phyloP scores from a whole-genome alignment of 2,888 invertebrate genomes.

The Torymus texanus region DNA sequence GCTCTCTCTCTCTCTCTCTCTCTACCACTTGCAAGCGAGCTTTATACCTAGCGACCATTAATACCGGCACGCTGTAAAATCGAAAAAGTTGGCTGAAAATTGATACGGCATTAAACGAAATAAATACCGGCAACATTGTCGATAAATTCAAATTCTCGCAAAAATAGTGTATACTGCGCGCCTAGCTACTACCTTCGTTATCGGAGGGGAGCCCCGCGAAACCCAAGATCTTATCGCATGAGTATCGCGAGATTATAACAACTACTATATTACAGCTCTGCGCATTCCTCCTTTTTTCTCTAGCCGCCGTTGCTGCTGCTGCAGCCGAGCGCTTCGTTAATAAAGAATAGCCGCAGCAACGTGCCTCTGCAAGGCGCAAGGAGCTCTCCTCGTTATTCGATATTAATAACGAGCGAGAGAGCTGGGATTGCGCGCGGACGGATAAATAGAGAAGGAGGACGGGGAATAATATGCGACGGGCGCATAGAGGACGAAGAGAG shows the following conservation, averaged over 20 bases:
- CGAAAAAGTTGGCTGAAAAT: too few species aligned
- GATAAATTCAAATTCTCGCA: slow-evolving; percentile 40
- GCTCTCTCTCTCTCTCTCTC: too few species aligned
- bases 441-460: slow-evolving; percentile 43
- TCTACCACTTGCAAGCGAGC: too few species aligned
- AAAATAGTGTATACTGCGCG: neutral
- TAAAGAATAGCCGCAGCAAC: slow-evolving; percentile 70
- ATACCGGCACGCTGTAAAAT: too few species aligned
- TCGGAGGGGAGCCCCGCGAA: slow-evolving; percentile 23
- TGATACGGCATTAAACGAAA: slow-evolving; percentile 7
- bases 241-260: slow-evolving; percentile 54
- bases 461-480: slow-evolving; percentile 55
- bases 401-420: slow-evolving; percentile 72
- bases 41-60: too few species aligned
- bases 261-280: slow-evolving; percentile 52
- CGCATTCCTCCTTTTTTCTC: slow-evolving; percentile 57
- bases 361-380: slow-evolving; percentile 59
- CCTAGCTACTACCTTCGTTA: slow-evolving; percentile 42
- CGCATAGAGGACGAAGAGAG: neutral
- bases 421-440: slow-evolving; percentile 36
- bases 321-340: slow-evolving; percentile 69
- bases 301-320: neutral
- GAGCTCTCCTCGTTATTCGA: slow-evolving; percentile 73
- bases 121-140: slow-evolving; percentile 33
- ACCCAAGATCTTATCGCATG: slow-evolving; percentile 50